phyloP scores from a whole-genome alignment of 1,140 invertebrate species.

The Dreissena polymorpha region DNA sequence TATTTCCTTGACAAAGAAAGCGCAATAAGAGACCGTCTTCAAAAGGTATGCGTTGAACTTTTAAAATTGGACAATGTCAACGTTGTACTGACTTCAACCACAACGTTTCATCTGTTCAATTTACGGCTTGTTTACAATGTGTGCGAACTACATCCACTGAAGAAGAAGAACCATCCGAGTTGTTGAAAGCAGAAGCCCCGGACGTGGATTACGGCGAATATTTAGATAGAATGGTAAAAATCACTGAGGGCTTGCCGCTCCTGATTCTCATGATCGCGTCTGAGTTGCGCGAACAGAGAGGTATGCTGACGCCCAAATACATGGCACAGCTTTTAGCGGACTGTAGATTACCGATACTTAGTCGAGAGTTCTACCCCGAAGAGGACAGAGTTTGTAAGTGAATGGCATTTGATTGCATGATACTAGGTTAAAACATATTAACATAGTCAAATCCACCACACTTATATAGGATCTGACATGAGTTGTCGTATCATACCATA shows the following conservation, averaged over 20 bases:
- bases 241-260: conserved; percentile 44
- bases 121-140: conserved; percentile 21
- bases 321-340: conserved; percentile 36
- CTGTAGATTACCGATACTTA: conserved; percentile 27
- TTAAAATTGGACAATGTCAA: conserved; percentile 9
- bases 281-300: conserved; percentile 26
- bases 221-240: conserved; percentile 9
- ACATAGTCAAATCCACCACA: no score
- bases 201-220: conserved; percentile 28
- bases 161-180: conserved; percentile 2
- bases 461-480: no score
- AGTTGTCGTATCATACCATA: no score
- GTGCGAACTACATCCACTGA: conserved; percentile 26
- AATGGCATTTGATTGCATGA: no score
- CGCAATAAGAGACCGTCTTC: no score
- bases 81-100: conserved; percentile 46
- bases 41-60: no score
- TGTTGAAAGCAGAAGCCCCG: conserved; percentile 21
- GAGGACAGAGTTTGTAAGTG: conserved; percentile 46
- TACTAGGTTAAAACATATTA: no score
- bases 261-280: conserved; percentile 41
- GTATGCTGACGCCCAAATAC: conserved; percentile 26
- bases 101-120: conserved; percentile 4
- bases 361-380: conserved; percentile 40
- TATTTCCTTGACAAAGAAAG: no score